Evolutionary conservation across 2,888 invertebrate genomes (phyloP), one percentile per base, ranked within the genome.

Genomic region (Mythimna albipuncta): DNA sequence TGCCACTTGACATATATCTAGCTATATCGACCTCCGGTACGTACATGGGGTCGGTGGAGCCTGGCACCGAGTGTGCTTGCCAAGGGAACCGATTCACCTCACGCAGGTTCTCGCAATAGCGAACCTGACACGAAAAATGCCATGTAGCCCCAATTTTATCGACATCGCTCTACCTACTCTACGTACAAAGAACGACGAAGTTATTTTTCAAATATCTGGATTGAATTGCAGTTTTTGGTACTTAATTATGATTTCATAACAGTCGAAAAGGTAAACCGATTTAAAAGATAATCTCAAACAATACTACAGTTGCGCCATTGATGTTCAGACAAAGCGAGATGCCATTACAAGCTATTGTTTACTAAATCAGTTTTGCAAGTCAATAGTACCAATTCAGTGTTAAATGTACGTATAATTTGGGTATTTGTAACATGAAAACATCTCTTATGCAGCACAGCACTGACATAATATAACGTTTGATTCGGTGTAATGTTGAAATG

Each of bases 321-420:
- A 91, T 91, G 90, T 91, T 91, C 89, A 92, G 88, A 92, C 92
- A 90, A 91, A 92, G 90, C 89, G 87, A 91, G 90, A 92, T 92
- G 90, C 91, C 89, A 91, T 92, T 93, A 94, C 93, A 90, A 85
- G 90, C 93, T 89, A 95, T 95, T 95, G 95, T 95, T 93, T 91
- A 88, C 90, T 85, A 85, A 91, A 92, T 92, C 90, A 87, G 90
- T 93, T 93, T 91, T 91, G 92, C 91, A 93, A 91, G 87, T 82
- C 85, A 84, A 84, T 86, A 84, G 87, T 80, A 80, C 77, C 57
- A 67, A 79, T 89, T 90, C 88, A 90, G 87, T 89, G 90, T 89
- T 92, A 87, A 90, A 80, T 66, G 85, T 88, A 91, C 86, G 85
- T 88, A 87, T 87, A 88, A 79, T 84, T 85, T 83, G 67, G 65